phyloP scores from a whole-genome alignment of 2,888 invertebrate species.

The Eilema sororculum region DNA sequence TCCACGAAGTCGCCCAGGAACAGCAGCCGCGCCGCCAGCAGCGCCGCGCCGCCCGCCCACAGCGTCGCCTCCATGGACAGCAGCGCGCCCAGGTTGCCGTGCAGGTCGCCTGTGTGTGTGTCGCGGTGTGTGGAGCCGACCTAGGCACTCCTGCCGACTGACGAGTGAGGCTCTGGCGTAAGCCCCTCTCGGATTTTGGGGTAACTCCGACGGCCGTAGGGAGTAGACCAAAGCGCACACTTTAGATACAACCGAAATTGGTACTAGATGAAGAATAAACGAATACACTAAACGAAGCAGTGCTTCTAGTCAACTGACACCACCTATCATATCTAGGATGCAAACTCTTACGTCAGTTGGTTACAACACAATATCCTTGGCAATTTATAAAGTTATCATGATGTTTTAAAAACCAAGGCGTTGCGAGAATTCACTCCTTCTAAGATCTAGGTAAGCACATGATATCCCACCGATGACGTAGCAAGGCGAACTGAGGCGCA shows the following conservation, averaged over 20 bases:
- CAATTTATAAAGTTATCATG: no score
- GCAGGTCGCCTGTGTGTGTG: conserved; percentile 88
- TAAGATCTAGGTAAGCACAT: background rate
- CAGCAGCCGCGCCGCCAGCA: conserved; percentile 89
- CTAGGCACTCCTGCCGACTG: no score
- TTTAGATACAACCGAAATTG: background rate
- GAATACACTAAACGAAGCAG: no score
- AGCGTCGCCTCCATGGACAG: conserved; percentile 90
- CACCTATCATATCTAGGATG: no score
- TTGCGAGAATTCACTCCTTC: no score
- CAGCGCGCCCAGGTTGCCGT: conserved; percentile 91
- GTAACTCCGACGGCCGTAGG: no score
- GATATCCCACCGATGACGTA: conserved; percentile 66
- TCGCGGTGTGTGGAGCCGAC: background rate
- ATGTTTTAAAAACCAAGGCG: no score
- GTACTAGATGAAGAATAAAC: background rate
- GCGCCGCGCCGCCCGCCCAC: conserved; percentile 89
- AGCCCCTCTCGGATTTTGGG: no score
- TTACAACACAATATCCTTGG: no score
- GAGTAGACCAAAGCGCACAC: no score
- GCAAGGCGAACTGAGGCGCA: conserved; percentile 67
- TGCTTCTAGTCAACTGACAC: background rate
- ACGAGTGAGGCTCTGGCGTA: no score
- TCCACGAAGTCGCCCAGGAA: conserved; percentile 94
- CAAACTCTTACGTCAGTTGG: no score